Conservation (phyloP, 2,888 invertebrate species). For the Hirtodrosophila histrioides region DNA sequence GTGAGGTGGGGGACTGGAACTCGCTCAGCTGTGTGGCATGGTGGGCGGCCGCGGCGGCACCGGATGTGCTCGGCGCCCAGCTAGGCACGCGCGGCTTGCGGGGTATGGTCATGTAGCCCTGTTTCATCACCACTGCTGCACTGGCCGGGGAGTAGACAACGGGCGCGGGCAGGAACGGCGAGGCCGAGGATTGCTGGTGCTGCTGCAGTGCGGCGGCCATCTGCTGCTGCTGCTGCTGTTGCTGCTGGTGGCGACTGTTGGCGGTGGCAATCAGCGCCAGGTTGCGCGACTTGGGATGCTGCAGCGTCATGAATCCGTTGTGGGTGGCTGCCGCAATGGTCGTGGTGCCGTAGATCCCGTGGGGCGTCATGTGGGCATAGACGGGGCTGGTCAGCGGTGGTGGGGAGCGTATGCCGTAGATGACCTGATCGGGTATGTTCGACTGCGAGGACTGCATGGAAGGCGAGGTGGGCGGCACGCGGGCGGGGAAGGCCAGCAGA, state of each 20-base stretch:
- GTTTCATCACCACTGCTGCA: slow-evolving; percentile 85
- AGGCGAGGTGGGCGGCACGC: slow-evolving; percentile 88
- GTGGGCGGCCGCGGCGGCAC: slow-evolving; percentile 43
- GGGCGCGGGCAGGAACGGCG: slow-evolving; percentile 90
- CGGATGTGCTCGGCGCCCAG: slow-evolving; percentile 88
- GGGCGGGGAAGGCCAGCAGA: slow-evolving; percentile 90
- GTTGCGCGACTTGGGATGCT: slow-evolving; percentile 87
- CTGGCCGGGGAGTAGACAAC: slow-evolving; percentile 87
- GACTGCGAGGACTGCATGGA: slow-evolving; percentile 92
- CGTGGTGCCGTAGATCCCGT: slow-evolving; percentile 87
- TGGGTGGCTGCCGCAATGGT: slow-evolving; percentile 85
- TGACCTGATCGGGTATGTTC: slow-evolving; percentile 87
- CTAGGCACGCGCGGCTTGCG: slow-evolving; percentile 92
- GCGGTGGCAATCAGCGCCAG: slow-evolving; percentile 81
- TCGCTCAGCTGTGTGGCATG: slow-evolving; percentile 84
- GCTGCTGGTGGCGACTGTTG: slow-evolving; percentile 85
- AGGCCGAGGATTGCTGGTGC: slow-evolving; percentile 85
- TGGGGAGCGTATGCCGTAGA: slow-evolving; percentile 80
- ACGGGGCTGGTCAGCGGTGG: slow-evolving; percentile 87
- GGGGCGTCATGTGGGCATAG: slow-evolving; percentile 84
- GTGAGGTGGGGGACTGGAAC: slow-evolving; percentile 82
- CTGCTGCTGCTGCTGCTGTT: slow-evolving; percentile 82
- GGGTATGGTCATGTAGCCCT: slow-evolving; percentile 94
- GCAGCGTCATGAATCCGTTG: slow-evolving; percentile 90
- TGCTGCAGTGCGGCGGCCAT: slow-evolving; percentile 76